phyloP scores from a whole-genome alignment of 1,140 invertebrate species.

The Drosophila pachea region DNA sequence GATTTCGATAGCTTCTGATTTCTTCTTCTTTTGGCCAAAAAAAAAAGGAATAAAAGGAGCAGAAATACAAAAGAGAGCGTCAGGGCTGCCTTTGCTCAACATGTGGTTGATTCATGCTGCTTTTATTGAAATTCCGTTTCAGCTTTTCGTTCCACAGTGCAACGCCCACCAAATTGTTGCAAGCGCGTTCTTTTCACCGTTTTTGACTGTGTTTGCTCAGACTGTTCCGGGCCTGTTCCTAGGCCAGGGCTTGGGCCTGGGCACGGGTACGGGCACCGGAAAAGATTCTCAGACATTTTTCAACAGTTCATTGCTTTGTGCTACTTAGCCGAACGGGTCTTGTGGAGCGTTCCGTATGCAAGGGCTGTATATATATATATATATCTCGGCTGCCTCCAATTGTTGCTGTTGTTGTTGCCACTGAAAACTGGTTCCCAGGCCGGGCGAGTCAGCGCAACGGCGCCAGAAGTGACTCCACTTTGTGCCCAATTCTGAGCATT shows the following conservation, averaged over 20 bases:
- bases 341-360: conserved; percentile 41
- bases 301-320: conserved; percentile 76
- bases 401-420: conserved; percentile 29
- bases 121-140: conserved; percentile 12
- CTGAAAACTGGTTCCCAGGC: conserved; percentile 68
- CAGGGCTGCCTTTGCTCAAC: background rate
- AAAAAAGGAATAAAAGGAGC: background rate
- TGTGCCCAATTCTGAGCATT: conserved; percentile 64
- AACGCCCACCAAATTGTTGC: conserved; percentile 57
- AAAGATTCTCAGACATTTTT: conserved; percentile 73
- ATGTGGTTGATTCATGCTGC: background rate
- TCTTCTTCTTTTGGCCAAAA: conserved; percentile 1
- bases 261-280: conserved; percentile 51
- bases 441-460: conserved; percentile 41
- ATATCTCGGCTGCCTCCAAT: conserved; percentile 17
- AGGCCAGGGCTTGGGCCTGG: background rate
- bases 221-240: conserved; percentile 38
- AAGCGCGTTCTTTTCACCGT: conserved; percentile 31
- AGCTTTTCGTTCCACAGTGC: conserved; percentile 31
- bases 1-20: conserved; percentile 8
- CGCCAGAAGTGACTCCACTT: conserved; percentile 52
- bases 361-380: conserved; percentile 30
- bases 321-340: conserved; percentile 68
- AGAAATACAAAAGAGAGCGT: background rate
- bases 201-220: conserved; percentile 53